phyloP scores from a whole-genome alignment of 2,888 invertebrate genomes.

The Craniophora ligustri region DNA sequence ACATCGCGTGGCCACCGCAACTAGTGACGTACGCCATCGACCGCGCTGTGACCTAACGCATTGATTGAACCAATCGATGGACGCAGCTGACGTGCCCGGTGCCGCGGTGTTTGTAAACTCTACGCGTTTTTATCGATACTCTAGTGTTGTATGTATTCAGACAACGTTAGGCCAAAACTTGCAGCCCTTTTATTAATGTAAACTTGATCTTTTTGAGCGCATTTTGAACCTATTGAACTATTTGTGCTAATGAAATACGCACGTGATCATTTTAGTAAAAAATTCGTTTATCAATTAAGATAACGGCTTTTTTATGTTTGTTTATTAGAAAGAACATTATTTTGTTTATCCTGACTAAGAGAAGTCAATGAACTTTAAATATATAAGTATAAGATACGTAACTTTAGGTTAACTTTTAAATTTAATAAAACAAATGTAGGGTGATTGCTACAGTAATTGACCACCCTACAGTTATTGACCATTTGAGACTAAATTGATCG shows the following conservation, averaged over 20 bases:
- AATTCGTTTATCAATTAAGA: too few species aligned
- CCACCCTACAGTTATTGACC: too few species aligned
- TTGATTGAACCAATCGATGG: slow-evolving; percentile 64
- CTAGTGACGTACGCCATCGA: slow-evolving; percentile 71
- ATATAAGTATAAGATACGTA: too few species aligned
- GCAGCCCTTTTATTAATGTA: not conserved
- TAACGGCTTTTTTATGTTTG: too few species aligned
- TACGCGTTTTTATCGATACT: slow-evolving; percentile 52
- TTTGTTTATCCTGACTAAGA: too few species aligned
- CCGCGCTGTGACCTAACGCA: slow-evolving; percentile 54
- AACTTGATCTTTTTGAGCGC: not conserved
- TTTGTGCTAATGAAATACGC: not conserved
- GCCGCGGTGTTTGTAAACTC: slow-evolving; percentile 57
- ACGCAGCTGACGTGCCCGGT: slow-evolving; percentile 58
- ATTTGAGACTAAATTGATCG: too few species aligned
- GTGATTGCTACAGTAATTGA: too few species aligned
- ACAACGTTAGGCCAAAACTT: not conserved
- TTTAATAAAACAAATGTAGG: too few species aligned
- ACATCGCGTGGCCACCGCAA: slow-evolving; percentile 17
- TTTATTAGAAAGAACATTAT: too few species aligned
- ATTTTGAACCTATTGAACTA: not conserved
- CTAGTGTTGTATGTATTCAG: slow-evolving; percentile 23
- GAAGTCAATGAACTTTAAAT: too few species aligned
- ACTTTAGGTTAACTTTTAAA: too few species aligned
- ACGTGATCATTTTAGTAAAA: too few species aligned